Evolutionary conservation across 2,888 invertebrate species (phyloP).

Genomic region (Philopedon plagiatum): DNA sequence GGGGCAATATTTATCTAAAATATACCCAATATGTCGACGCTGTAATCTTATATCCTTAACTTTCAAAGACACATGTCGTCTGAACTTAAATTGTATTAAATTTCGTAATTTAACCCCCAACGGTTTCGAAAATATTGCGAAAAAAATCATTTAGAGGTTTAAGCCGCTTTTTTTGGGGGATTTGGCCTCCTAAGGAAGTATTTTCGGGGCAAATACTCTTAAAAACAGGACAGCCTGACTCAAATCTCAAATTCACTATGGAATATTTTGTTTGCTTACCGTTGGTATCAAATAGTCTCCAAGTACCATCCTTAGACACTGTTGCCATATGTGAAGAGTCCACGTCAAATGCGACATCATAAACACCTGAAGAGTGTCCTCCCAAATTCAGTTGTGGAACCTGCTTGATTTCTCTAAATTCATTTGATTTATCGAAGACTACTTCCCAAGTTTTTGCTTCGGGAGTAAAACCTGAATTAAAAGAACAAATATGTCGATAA

Average conservation of each 20-base stretch:
- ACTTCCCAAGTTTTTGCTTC: constrained; percentile 88
- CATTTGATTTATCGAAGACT: constrained; percentile 79
- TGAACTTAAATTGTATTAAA: too few species aligned
- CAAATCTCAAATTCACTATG: neutral
- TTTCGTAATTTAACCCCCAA: too few species aligned
- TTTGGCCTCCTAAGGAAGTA: too few species aligned
- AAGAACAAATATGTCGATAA: neutral
- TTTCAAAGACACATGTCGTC: too few species aligned
- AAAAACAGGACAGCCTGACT: too few species aligned
- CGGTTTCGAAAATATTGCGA: too few species aligned
- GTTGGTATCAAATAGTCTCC: constrained; percentile 89
- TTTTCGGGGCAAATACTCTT: too few species aligned
- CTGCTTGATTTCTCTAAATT: constrained; percentile 81
- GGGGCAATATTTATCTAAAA: too few species aligned
- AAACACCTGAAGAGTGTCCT: constrained; percentile 87
- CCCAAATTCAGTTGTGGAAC: constrained; percentile 80
- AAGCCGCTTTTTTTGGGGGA: too few species aligned
- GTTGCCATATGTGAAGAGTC: constrained; percentile 88
- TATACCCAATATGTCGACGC: too few species aligned
- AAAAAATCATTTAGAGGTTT: too few species aligned
- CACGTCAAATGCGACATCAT: constrained; percentile 85
- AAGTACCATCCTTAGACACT: constrained; percentile 89
- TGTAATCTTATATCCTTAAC: too few species aligned
- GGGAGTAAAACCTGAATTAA: constrained; percentile 73
- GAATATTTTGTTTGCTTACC: constrained; percentile 69